Conservation (phyloP, 2,113 vertebrate genomes). For the Poeciliopsis retropinna region DNA sequence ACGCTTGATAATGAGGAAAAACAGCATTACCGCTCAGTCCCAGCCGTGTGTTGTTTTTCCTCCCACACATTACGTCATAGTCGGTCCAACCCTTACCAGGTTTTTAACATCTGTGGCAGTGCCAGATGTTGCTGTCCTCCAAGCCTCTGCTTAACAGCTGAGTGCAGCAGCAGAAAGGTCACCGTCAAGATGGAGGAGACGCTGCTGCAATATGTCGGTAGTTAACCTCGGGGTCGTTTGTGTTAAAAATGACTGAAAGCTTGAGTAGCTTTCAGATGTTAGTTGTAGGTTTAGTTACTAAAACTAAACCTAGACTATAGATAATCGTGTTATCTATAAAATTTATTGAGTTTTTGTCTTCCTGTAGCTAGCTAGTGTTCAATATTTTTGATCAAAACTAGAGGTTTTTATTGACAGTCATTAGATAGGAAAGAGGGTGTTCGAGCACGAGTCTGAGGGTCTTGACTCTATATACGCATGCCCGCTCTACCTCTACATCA, state of each 20-base stretch:
- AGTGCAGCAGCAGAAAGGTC: conserved; percentile 64
- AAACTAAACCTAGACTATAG: too few relatives aligned
- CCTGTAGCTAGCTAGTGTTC: too few relatives aligned
- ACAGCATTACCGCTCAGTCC: conserved; percentile 33
- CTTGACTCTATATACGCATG: too few relatives aligned
- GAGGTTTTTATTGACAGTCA: too few relatives aligned
- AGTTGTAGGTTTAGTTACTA: background rate
- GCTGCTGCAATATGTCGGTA: conserved; percentile 33
- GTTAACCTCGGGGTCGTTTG: conserved; percentile 34
- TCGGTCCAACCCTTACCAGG: conserved; percentile 32
- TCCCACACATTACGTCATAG: conserved; percentile 53
- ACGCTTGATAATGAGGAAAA: conserved; percentile 64
- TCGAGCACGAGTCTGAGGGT: too few relatives aligned
- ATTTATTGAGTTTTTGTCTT: background rate
- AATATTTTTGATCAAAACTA: too few relatives aligned
- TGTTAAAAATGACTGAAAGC: background rate
- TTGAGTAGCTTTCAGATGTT: background rate
- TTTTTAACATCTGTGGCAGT: conserved; percentile 64
- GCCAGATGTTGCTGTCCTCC: conserved; percentile 68
- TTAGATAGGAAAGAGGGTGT: too few relatives aligned
- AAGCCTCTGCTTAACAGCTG: conserved; percentile 59
- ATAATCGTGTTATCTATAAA: background rate
- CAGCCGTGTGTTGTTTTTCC: conserved; percentile 52
- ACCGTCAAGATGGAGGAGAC: conserved; percentile 46
- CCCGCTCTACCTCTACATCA: too few relatives aligned